Evolutionary conservation across 2,113 vertebrate species (phyloP), one percentile per base, ranked within the genome.

Genomic region (Phycodurus eques): DNA sequence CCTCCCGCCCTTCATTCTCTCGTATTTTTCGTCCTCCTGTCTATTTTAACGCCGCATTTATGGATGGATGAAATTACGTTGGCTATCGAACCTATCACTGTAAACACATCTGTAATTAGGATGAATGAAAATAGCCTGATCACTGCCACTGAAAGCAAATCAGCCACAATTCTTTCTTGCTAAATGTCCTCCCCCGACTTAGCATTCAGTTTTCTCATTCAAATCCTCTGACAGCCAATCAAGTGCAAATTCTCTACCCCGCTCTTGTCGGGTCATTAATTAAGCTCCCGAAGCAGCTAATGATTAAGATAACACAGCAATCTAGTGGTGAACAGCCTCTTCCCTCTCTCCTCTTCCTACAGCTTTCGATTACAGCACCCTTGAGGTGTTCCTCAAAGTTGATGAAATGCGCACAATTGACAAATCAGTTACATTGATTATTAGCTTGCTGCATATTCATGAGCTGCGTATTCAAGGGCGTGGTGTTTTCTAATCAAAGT

Each of bases 41-140:
- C 91, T 91, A 77, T 94, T 94, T 94, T 92, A 95, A 95, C 94
- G 94, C 93, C 95, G 95, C 94, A 96, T 96, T 98, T 96, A 95
- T 94, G 94, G 93, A 92, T 93, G 94, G 92, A 92, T 94, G 95
- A 95, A 96, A 96, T 95, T 95, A 96, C 95, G 91, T 92, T 93
- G 95, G 93, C 95, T 97, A 96, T 96, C 95, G 93, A 94, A 93
- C 93, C 92, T 93, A 95, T 96, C 95, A 94, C 95, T 95, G 94
- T 96, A 97, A 96, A 96, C 95, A 92, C 94, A 92, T 94, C 94
- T 95, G 94, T 96, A 96, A 98, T 98, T 96, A 96, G 90, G 93
- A 93, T 95, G 95, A 94, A 98, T 98, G 96, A 96, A 96, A 96
- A 96, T 94, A 92, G 93, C 93, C 92, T 95, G 96, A 96, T 94